A percentile compares a stretch with the other conserved stretches of the same genome.
These are phyloP conservation scores for Cyanocitta stelleri DNA, from an alignment of 2,113 vertebrate species.

Conservation along the genomic window DNA sequence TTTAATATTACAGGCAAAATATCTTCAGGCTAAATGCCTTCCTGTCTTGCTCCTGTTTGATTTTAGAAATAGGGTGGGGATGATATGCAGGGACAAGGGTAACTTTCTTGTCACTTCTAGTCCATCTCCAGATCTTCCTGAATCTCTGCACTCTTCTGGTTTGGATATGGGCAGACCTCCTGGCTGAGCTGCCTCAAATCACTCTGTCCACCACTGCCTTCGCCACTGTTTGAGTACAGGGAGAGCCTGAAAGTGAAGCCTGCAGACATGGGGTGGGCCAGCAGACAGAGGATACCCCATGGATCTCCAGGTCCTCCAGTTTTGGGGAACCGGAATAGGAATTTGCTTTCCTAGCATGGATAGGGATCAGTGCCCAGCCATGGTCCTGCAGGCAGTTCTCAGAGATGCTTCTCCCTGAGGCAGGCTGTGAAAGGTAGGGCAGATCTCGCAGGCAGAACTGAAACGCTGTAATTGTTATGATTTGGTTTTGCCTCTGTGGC, in stretches of 20 bases:
- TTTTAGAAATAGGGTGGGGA: neutral
- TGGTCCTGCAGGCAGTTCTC: neutral
- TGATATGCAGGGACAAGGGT: neutral
- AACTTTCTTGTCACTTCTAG: neutral
- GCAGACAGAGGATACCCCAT: neutral
- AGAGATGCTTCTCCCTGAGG: neutral
- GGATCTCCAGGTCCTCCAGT: neutral
- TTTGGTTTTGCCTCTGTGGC: neutral
- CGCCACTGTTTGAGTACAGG: neutral
- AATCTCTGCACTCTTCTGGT: neutral
- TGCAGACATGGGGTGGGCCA: neutral
- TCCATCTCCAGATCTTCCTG: neutral
- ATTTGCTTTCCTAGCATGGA: neutral
- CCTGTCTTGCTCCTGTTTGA: neutral
- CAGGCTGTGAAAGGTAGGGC: neutral
- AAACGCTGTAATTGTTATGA: neutral
- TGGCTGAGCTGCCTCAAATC: neutral
- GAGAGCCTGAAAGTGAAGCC: neutral
- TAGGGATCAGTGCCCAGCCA: fast-evolving
- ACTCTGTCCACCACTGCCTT: neutral
- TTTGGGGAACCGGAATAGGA: neutral
- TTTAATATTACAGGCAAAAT: neutral
- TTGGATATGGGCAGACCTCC: neutral
- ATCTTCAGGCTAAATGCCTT: neutral
- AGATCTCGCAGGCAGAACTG: neutral